Base-by-base conservation (phyloP, 2,113 vertebrate species). In the Gymnogyps californianus region DNA sequence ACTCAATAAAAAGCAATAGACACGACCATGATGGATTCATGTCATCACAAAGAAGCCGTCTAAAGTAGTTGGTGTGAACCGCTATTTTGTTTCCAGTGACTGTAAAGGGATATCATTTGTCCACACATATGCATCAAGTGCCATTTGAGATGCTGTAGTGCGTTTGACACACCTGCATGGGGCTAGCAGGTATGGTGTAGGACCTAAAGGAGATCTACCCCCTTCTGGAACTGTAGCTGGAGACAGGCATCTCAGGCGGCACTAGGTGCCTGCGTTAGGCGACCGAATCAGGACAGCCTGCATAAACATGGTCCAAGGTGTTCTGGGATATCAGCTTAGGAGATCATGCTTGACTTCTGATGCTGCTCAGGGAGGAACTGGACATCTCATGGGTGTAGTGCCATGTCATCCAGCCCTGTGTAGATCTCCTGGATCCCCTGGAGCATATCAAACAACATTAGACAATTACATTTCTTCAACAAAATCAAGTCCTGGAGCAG, bases 51-150 rank as follows among this genome's bases (percentile, higher is more conserved):
- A 61, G 71, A 42, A 61, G 6, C 16, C 57, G 24, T 38, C 61
- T 47, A 2, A 71, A 90, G 62, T 14, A 36, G 57, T 6, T 42
- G 32, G 3, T 61, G 54, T 44, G 61, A 86, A 21, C 46, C 57
- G 38, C 16, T 77, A 5, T 52, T 66, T 87, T 65, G 46, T 66
- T 16, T 86, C 40, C 55, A 66, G 20, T n/a, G 44, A 42, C 29
- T 25, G 9, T 34, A 44, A 78, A 75, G 13, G 5, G 52, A 7
- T 64, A 22, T 42, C 1, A 9, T 40, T 78, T 86, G 38, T 77
- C 36, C 71, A 28, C 32, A 20, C 0, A 0, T 22, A 19, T 2
- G 4, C 25, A 54, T 34, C 16, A 32, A 75, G 22, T 55, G 29
- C 40, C 31, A 16, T 55, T 83, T 92, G 64, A 81, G 72, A 38